phyloP scores from a whole-genome alignment of 2,888 invertebrate genomes.

The Andrena fulva region DNA sequence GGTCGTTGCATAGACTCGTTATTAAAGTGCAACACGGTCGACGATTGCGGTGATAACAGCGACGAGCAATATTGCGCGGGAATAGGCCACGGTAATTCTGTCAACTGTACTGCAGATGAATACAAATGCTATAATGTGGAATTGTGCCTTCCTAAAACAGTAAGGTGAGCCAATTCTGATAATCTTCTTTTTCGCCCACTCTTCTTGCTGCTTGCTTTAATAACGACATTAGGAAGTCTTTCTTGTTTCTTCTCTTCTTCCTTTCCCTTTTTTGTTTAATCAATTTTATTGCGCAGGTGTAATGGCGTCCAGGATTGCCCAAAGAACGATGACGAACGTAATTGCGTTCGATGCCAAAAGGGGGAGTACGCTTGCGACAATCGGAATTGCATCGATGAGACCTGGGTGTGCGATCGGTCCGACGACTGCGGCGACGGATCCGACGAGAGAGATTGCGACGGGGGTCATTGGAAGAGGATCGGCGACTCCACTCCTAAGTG shows the following conservation, averaged over 20 bases:
- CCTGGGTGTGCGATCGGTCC: slow-evolving; percentile 87
- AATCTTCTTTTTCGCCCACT: neutral
- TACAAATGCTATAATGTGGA: slow-evolving; percentile 74
- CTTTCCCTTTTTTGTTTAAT: neutral
- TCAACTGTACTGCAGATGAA: slow-evolving; percentile 68
- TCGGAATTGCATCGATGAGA: slow-evolving; percentile 87
- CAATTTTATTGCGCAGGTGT: slow-evolving; percentile 85
- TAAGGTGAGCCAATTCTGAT: slow-evolving; percentile 67
- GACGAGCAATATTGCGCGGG: slow-evolving; percentile 86
- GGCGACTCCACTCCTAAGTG: slow-evolving; percentile 72
- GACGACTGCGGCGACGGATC: slow-evolving; percentile 90
- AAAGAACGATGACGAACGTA: slow-evolving; percentile 89
- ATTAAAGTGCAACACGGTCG: slow-evolving; percentile 86
- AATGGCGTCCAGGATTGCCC: slow-evolving; percentile 90
- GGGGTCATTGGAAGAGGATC: slow-evolving; percentile 20
- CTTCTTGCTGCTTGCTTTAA: neutral
- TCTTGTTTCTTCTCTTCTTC: neutral
- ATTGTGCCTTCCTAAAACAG: slow-evolving; percentile 75
- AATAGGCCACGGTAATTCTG: slow-evolving; percentile 13
- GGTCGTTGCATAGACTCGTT: slow-evolving; percentile 86
- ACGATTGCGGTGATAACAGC: slow-evolving; percentile 87
- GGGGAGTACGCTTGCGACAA: slow-evolving; percentile 87
- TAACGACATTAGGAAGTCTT: neutral
- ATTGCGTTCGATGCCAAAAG: slow-evolving; percentile 86
- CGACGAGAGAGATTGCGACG: slow-evolving; percentile 87